A percentile compares a stretch with the other conserved stretches of the same genome.
Conservation (phyloP, 2,797 vertebrate species). For the Sebastes trivittatus region DNA sequence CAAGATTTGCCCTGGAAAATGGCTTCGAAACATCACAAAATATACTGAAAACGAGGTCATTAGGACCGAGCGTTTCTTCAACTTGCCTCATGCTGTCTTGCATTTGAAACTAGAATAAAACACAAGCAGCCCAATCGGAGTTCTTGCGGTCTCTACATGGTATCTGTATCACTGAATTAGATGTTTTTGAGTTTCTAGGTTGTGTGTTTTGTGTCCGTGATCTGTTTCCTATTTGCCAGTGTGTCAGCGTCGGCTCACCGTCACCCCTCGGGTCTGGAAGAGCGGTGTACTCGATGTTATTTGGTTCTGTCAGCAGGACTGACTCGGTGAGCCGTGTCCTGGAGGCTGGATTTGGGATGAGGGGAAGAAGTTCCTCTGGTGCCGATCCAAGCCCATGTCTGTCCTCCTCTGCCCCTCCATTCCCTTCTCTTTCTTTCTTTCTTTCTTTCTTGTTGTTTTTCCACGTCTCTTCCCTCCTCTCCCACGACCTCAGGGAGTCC, state of each 20-base stretch:
- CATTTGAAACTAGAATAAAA: conserved; percentile 12
- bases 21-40: neutral
- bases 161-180: neutral
- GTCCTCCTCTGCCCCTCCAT: conserved; percentile 42
- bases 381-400: conserved; percentile 41
- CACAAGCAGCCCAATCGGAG: neutral
- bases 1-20: neutral
- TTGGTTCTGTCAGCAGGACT: conserved; percentile 47
- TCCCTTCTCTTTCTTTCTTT: conserved; percentile 7
- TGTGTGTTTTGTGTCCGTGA: neutral
- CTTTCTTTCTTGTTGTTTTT: neutral
- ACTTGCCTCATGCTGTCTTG: neutral
- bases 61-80: neutral
- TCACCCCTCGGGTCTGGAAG: conserved; percentile 23
- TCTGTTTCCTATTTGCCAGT: conserved; percentile 43
- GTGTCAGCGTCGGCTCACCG: conserved; percentile 30
- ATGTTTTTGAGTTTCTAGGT: neutral
- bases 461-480: conserved; percentile 49
- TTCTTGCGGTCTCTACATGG: conserved; percentile 5
- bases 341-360: conserved; percentile 30
- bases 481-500: conserved; percentile 70
- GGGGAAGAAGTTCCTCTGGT: conserved; percentile 35
- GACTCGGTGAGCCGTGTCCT: conserved; percentile 21
- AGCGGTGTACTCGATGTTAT: conserved; percentile 18
- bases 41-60: neutral